Evolutionary conservation across 2,113 vertebrate species (phyloP).

Genomic region (Callorhinus ursinus): DNA sequence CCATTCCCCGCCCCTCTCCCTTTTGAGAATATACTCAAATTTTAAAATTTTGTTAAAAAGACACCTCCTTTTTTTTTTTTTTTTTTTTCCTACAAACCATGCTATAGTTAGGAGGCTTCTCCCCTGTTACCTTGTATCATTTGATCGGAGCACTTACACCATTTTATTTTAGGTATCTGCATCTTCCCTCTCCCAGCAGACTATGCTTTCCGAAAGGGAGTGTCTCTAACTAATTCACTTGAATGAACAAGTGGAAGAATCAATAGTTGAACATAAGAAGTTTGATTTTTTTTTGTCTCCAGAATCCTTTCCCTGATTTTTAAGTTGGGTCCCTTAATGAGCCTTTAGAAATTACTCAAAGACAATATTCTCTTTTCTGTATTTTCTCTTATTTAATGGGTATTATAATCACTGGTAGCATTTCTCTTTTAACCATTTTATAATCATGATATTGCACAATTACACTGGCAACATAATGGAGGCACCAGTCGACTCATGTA

Average conservation of each 20-base stretch:
- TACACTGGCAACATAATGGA: no score
- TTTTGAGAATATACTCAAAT: neutral
- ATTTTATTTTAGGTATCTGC: neutral
- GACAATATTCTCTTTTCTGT: neutral
- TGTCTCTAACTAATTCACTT: neutral
- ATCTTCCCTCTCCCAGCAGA: accelerated
- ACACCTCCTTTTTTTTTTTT: no score
- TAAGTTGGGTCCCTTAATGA: neutral
- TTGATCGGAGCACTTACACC: accelerated
- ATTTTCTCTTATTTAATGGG: neutral
- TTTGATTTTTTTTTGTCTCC: neutral
- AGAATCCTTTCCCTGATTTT: neutral
- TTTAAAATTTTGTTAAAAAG: neutral
- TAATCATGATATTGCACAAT: neutral
- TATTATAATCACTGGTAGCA: neutral
- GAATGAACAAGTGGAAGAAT: neutral
- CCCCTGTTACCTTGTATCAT: no score
- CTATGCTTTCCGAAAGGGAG: neutral
- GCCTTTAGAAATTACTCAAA: neutral
- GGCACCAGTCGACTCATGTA: neutral
- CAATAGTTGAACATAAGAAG: neutral
- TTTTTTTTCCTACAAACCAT: accelerated
- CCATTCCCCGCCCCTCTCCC: no score
- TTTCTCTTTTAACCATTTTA: neutral
- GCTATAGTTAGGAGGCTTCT: neutral